phyloP scores from a whole-genome alignment of 2,888 invertebrate species.

The Ptilodon capucinus region DNA sequence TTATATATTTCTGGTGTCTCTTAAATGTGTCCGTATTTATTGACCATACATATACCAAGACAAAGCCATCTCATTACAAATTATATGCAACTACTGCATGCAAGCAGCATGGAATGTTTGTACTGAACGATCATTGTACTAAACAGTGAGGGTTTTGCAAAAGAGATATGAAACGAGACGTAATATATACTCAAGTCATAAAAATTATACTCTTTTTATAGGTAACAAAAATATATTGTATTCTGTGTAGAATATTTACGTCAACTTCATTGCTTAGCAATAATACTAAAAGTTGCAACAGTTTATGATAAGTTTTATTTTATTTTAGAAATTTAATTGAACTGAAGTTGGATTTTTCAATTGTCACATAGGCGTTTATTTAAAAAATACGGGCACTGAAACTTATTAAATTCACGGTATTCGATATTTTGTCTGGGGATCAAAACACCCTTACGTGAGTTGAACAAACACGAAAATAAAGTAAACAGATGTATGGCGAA shows the following conservation, averaged over 20 bases:
- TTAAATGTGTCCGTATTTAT: too few species aligned
- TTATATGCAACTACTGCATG: too few species aligned
- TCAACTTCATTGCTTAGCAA: neutral
- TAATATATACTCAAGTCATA: neutral
- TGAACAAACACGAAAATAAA: conserved; percentile 34
- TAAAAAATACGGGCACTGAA: too few species aligned
- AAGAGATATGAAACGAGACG: neutral
- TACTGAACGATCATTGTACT: too few species aligned
- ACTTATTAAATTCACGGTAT: too few species aligned
- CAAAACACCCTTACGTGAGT: conserved; percentile 8
- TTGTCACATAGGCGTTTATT: too few species aligned
- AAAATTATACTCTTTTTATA: neutral
- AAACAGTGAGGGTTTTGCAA: neutral
- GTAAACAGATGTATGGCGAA: conserved; percentile 51
- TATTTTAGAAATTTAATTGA: too few species aligned
- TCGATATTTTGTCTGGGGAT: too few species aligned
- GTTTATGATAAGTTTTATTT: conserved; percentile 6
- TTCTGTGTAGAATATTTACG: neutral
- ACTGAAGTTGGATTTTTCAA: too few species aligned
- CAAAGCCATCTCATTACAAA: too few species aligned
- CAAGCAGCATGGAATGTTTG: too few species aligned
- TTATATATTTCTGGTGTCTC: neutral
- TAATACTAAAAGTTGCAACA: neutral
- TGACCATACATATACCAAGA: too few species aligned
- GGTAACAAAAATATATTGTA: neutral